Evolutionary conservation across 2,113 vertebrate genomes (phyloP).

Genomic region (Syrrhaptes paradoxus): DNA sequence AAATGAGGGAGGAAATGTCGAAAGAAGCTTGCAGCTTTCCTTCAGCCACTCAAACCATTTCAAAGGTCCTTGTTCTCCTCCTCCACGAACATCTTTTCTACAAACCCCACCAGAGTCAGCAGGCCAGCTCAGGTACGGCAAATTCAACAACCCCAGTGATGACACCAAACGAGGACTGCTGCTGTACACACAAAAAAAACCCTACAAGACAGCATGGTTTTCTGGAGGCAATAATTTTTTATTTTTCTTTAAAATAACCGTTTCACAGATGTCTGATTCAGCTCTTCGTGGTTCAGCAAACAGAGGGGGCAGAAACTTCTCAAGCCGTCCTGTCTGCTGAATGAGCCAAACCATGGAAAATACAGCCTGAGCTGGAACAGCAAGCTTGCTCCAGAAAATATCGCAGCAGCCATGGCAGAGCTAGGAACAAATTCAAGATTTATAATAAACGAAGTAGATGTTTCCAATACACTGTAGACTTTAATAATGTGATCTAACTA

Average conservation of each 20-base stretch:
- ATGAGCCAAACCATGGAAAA: background rate
- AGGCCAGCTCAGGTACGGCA: background rate
- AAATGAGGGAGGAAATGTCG: background rate
- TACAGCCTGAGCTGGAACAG: background rate
- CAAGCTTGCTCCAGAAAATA: background rate
- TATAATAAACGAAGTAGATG: background rate
- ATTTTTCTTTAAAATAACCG: background rate
- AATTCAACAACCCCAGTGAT: background rate
- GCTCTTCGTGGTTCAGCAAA: background rate
- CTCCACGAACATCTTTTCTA: background rate
- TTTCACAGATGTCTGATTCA: background rate
- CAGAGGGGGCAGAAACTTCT: background rate
- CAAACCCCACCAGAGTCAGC: background rate
- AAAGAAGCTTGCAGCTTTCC: background rate
- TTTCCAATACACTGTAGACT: background rate
- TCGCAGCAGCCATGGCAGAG: background rate
- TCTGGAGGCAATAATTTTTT: background rate
- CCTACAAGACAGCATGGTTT: background rate
- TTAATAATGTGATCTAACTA: background rate
- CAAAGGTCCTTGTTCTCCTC: background rate
- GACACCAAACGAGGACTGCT: background rate
- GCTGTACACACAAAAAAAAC: background rate
- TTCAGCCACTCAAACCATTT: background rate
- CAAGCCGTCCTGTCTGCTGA: background rate
- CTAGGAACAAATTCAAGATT: background rate